phyloP scores from a whole-genome alignment of 2,113 vertebrate genomes.

The Catharus minimus region DNA sequence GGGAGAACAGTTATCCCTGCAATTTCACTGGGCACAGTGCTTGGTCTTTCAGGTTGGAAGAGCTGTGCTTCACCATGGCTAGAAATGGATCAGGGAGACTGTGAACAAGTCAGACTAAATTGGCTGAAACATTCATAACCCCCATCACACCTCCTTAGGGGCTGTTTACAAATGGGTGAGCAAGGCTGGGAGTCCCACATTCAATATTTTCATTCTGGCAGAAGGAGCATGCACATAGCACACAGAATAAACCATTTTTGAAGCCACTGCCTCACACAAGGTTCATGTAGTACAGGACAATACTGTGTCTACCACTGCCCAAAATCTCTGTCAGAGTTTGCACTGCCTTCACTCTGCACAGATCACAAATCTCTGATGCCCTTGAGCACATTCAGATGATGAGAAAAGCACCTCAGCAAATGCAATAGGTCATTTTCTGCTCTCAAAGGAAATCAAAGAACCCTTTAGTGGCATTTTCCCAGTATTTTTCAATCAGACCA shows the following conservation, averaged over 20 bases:
- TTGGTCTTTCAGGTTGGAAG: not conserved
- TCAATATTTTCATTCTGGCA: not conserved
- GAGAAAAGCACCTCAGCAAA: not conserved
- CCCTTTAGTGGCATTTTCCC: not conserved
- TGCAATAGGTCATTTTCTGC: not conserved
- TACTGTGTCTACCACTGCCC: not conserved
- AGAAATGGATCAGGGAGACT: not conserved
- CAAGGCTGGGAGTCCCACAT: not conserved
- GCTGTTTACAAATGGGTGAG: not conserved
- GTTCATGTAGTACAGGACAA: not conserved
- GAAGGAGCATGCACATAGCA: accelerated
- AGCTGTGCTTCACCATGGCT: not conserved
- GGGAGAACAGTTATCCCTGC: not conserved
- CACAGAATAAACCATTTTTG: not conserved
- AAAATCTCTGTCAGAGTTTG: not conserved
- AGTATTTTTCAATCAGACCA: not conserved
- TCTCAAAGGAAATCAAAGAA: not conserved
- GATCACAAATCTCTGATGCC: not conserved
- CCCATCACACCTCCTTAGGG: not conserved
- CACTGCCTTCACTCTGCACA: not conserved
- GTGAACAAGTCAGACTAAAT: not conserved
- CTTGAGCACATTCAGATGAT: not conserved
- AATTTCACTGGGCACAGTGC: not conserved
- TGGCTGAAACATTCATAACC: not conserved
- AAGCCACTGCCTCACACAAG: not conserved